Evolutionary conservation across 2,113 vertebrate species (phyloP), one percentile per base, ranked within the genome.

Genomic region (Thunnus thynnus): DNA sequence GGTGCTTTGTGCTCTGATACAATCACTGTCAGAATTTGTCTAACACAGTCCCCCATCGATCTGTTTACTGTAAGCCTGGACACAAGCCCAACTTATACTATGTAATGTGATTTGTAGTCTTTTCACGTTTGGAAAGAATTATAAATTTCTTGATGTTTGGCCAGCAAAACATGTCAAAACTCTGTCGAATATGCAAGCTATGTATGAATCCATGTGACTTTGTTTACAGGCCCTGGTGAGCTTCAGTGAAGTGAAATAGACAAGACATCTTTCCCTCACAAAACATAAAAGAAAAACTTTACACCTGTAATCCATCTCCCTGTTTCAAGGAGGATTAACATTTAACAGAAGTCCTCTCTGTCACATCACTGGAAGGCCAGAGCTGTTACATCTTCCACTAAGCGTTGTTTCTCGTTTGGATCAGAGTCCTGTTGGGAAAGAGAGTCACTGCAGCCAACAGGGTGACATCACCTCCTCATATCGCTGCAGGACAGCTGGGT

Each of bases 391-490:
- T 25, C 67, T 48, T 36, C 27, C 51, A 20, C 16, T 3, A 54
- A 75, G 64, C 68, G 12, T 7, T 36, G 22, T 54, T 36, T 66
- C 48, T 67, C 22, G 3, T 66, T 56, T 52, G 30, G 10, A 8
- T 74, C 41, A 4, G 44, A 22, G 44, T 67, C 41, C 4, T 54
- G 50, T 68, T 32, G 51, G 60, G 48, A 41, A 22, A 46, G 25
- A 17, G 55, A 72, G 20, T 57, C 50, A 2, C 13, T 3, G 67
- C 32, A 52, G 76, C 57, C 67, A 63, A 8, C 56, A 3, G 55
- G 52, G 62, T 87, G 86, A 80, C 72, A 57, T 88, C 84, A 83
- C 70, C 47, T 68, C 82, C 60, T 32, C 1, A 16, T 36, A 14
- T 68, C 36, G 14, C 80, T 30, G 60, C 78, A 32, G 65, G 86